Evolutionary conservation across 2,113 vertebrate species (phyloP).

Genomic region (Prunella fulvescens): DNA sequence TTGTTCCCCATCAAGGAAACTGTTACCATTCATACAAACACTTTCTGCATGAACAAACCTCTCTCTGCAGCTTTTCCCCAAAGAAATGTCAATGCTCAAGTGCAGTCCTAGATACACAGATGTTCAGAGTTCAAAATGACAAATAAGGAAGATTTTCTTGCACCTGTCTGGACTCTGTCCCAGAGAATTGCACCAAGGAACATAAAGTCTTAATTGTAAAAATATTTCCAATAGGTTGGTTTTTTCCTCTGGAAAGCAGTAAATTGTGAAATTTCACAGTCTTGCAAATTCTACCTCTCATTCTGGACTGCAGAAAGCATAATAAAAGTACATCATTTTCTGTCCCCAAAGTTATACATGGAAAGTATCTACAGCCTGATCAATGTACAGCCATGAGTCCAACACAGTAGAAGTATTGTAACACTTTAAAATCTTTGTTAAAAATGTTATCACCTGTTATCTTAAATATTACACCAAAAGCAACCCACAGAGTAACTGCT

Average conservation of each 20-base stretch:
- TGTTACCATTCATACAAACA: not conserved
- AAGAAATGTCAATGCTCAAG: not conserved
- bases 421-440: not conserved
- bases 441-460: not conserved
- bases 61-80: not conserved
- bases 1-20: not conserved
- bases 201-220: not conserved
- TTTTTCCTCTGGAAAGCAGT: not conserved
- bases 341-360: not conserved
- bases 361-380: not conserved
- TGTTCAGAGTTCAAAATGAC: not conserved
- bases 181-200: not conserved
- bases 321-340: not conserved
- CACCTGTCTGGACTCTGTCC: not conserved
- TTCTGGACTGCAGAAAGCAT: not conserved
- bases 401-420: not conserved
- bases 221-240: not conserved
- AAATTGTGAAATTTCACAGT: not conserved
- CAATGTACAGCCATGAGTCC: not conserved
- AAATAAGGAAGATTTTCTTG: conserved; percentile 5
- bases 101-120: not conserved
- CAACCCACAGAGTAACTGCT: not conserved
- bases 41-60: not conserved
- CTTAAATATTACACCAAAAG: not conserved
- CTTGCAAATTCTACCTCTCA: not conserved